Evolutionary conservation across 2,888 invertebrate genomes (phyloP), one percentile per base, ranked within the genome.

Genomic region (Nephrocerus scutellatus): DNA sequence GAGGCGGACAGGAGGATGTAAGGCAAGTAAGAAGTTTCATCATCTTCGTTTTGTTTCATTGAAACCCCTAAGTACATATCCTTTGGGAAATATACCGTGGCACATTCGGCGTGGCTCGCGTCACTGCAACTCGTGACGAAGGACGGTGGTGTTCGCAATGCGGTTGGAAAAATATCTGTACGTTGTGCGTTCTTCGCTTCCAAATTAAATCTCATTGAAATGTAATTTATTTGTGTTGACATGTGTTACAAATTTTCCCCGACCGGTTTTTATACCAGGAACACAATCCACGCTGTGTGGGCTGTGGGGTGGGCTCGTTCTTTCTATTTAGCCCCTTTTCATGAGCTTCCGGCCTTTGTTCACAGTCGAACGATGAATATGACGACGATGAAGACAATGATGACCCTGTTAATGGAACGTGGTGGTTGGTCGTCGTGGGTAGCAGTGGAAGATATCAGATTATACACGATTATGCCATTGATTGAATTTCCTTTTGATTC

Each of bases 151-250:
- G 43, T 46, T 36, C n/a, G n/a, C n/a, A n/a, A n/a, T n/a, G 41
- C 43, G 44, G 46, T 41, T 44, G 36, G 33, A 43, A 46, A 46
- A 43, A 43, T 41, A n/a, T n/a, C n/a, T n/a, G n/a, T n/a, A n/a
- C n/a, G n/a, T 13, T 22, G 6, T 16, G 32, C 8, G 6, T 20
- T 37, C 41, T 36, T 36, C 42, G 41, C 36, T 37, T 41, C 39
- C 35, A 46, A 46, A 48, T 45, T 49, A 50, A 46, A 50, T 51
- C 46, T 40, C 49, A 51, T 51, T 51, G 47, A 52, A 50, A 51
- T 48, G 51, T 51, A 53, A 53, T 53, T 51, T 48, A 50, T 53
- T 51, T 53, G 50, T 51, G 48, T 51, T 53, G 52, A 53, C 51
- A 53, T 53, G 52, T 53, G 52, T 53, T 53, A 51, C 50, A 49